These are phyloP conservation scores for Lasioglossum lativentre DNA, from an alignment of 2,888 invertebrate genomes.

Conservation along the genomic window DNA sequence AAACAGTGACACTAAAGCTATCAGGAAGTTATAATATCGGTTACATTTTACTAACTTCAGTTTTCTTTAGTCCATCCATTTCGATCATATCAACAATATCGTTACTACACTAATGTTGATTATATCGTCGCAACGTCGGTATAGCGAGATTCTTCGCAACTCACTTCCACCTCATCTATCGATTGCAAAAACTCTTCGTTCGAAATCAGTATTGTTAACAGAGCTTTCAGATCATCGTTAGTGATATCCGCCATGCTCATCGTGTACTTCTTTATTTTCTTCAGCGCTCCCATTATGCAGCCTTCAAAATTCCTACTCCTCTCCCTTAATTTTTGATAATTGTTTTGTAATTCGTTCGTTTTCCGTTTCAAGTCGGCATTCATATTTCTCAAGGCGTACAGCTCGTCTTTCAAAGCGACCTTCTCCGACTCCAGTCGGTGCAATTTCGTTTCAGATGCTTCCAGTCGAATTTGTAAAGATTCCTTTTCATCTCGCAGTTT, in stretches of 20 bases:
- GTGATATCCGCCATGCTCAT: constrained; percentile 29
- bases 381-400: constrained; percentile 61
- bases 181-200: constrained; percentile 22
- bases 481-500: constrained; percentile 66
- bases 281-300: constrained; percentile 51
- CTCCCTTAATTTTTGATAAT: constrained; percentile 61
- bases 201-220: constrained; percentile 38
- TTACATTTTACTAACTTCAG: background rate
- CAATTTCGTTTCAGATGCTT: constrained; percentile 55
- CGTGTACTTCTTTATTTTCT: constrained; percentile 54
- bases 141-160: background rate
- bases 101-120: background rate
- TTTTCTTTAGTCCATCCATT: background rate
- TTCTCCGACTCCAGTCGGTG: constrained; percentile 65
- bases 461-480: constrained; percentile 55
- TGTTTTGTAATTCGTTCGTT: constrained; percentile 51
- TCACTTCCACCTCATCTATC: background rate
- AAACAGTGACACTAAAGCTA: background rate
- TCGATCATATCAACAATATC: background rate
- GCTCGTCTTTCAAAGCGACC: constrained; percentile 69
- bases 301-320: constrained; percentile 47
- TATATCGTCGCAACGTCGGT: background rate
- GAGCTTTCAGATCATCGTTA: constrained; percentile 16
- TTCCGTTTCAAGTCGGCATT: constrained; percentile 55
- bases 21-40: background rate